These are phyloP conservation scores for Tetraneura akinire DNA, from an alignment of 1,140 invertebrate species.

Conservation along the genomic window DNA sequence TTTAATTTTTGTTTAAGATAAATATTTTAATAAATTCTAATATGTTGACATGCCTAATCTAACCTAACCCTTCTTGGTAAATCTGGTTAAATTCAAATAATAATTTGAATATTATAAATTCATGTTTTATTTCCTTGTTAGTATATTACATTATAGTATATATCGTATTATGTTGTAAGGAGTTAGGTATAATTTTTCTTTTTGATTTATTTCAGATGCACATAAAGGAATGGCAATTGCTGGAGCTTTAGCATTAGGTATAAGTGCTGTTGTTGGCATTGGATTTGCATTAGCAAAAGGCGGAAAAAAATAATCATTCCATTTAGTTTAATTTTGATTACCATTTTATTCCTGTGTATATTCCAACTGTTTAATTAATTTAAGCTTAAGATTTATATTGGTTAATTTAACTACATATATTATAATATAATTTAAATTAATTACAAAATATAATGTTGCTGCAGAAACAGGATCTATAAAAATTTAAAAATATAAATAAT, in stretches of 20 bases:
- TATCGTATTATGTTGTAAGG: background rate
- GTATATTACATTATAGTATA: background rate
- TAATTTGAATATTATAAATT: no score
- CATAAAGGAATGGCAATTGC: conserved; percentile 85
- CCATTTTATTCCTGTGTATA: conserved; percentile 26
- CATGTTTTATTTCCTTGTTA: no score
- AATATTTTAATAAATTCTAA: no score
- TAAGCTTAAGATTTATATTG: background rate
- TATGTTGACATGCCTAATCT: no score
- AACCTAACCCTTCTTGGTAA: no score
- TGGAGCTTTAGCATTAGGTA: conserved; percentile 75
- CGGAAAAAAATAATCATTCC: conserved; percentile 59
- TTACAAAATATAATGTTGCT: no score
- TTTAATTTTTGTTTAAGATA: no score
- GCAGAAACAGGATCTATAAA: no score
- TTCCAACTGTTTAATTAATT: conserved; percentile 16
- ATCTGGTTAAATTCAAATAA: no score
- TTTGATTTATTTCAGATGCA: conserved; percentile 67
- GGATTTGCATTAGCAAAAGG: conserved; percentile 73
- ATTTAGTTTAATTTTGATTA: background rate
- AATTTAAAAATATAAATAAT: no score
- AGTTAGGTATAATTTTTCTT: background rate
- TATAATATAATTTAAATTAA: no score
- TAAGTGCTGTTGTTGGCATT: conserved; percentile 78
- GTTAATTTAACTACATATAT: no score